Base-by-base conservation (phyloP, 1,140 invertebrate species). In the fruit fly (Drosophila melanogaster) region DNA sequence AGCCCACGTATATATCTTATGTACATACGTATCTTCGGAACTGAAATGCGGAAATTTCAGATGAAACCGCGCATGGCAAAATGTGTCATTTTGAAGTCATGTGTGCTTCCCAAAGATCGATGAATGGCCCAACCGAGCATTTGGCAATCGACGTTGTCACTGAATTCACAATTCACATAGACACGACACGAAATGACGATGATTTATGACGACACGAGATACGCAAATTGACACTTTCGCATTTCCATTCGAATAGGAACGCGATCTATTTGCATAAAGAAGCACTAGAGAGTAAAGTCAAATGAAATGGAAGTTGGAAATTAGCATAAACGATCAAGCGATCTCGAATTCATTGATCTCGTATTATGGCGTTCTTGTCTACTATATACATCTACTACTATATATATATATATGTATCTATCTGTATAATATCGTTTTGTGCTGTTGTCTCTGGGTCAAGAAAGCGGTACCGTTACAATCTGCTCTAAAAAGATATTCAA, bases 221-320 rank as follows among this genome's bases (percentile, higher is more conserved):
- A 50, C 35, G 47, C 44, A 64, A 67, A 69, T 49, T 70, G 51
- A 70, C 67, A 70, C 67, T 70, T 70, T 70, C 67, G 67, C 50
- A 43, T 70, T 70, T 49, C n/a, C 49, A 69, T 70, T 69, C 56
- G 50, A 54, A 70, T 69, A 33, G 49, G 30, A 67, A 67, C 46
- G 37, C 38, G 19, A 43, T 67, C 58, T 43, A 67, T 67, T 67
- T 70, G 47, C 49, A 69, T 70, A 38, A 30, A 30, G 24, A 46
- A 37, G 24, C 33, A 17, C 19, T 14, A 47, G 37, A 22, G 30
- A n/a, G 22, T n/a, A 49, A 38, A 15, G 4, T 14, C n/a, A 69
- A 70, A 70, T 69, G 33, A 64, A 64, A 64, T 64, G 66, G 66
- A 22, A 56, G 22, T 26, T 50, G 4, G 24, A 69, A 70, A 70